A percentile compares a stretch with the other conserved stretches of the same genome.
Conservation (phyloP, 1,140 invertebrate species). For the Neocloeon triangulifer region DNA sequence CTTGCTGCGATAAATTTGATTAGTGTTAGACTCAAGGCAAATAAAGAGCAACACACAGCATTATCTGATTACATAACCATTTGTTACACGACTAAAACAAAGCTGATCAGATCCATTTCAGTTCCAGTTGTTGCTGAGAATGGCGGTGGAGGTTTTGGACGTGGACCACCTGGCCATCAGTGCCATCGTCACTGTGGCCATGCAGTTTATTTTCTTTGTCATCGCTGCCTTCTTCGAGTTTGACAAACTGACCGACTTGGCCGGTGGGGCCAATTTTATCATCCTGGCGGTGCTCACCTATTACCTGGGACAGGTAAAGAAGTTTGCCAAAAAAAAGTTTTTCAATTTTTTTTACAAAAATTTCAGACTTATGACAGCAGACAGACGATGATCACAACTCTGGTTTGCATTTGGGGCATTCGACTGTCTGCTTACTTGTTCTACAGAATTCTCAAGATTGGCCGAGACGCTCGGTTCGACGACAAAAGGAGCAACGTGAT, state of each 20-base stretch:
- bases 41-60: too few species aligned
- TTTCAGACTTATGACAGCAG: conserved; percentile 56
- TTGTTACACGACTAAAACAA: too few species aligned
- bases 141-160: conserved; percentile 51
- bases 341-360: conserved; percentile 5
- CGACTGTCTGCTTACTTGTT: conserved; percentile 65
- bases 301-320: conserved; percentile 50
- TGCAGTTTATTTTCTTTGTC: conserved; percentile 74
- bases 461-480: conserved; percentile 73
- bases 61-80: too few species aligned
- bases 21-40: too few species aligned
- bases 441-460: conserved; percentile 71
- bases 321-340: too few species aligned
- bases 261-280: conserved; percentile 77
- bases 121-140: too few species aligned
- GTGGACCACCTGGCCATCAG: conserved; percentile 69
- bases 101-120: too few species aligned
- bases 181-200: conserved; percentile 61
- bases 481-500: conserved; percentile 67
- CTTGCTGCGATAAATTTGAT: too few species aligned
- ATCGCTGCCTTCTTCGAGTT: conserved; percentile 65
- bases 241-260: conserved; percentile 81
- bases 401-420: conserved; percentile 66
- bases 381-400: conserved; percentile 67
- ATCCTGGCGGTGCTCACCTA: conserved; percentile 69